A percentile compares a stretch with the other conserved stretches of the same genome.
These are phyloP conservation scores for Crax fasciolata DNA, from an alignment of 2,797 vertebrate species.

Conservation along the genomic window DNA sequence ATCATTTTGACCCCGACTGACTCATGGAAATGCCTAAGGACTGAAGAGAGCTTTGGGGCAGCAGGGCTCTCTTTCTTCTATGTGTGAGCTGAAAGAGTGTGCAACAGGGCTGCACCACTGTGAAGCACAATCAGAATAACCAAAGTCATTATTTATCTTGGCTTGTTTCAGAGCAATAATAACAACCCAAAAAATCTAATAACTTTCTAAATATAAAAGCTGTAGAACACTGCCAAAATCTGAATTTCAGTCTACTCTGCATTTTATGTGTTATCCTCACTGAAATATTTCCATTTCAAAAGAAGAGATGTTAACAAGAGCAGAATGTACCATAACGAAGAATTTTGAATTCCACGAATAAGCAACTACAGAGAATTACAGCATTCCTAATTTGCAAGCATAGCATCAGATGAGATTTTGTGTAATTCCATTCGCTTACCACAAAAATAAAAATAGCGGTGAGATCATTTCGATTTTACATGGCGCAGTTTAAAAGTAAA, in stretches of 20 bases:
- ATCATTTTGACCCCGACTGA: background rate
- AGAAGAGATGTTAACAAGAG: background rate
- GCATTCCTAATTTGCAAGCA: background rate
- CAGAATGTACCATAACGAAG: background rate
- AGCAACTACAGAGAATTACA: background rate
- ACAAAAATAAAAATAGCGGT: background rate
- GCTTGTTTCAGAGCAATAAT: background rate
- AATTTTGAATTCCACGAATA: background rate
- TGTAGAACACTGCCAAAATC: background rate
- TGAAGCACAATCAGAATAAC: background rate
- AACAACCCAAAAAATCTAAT: background rate
- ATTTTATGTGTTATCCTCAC: background rate
- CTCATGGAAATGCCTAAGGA: background rate
- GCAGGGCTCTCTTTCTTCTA: background rate
- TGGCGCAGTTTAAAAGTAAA: background rate
- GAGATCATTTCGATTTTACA: constrained; percentile 2
- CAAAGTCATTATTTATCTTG: background rate
- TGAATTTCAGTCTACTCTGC: background rate
- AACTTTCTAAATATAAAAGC: background rate
- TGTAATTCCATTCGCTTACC: background rate
- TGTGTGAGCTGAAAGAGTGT: background rate
- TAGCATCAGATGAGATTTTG: background rate
- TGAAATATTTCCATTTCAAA: background rate
- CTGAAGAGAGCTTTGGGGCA: background rate
- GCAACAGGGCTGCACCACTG: background rate